Evolutionary conservation across 2,113 vertebrate species (phyloP), one percentile per base, ranked within the genome.

Genomic region (Nothobranchius furzeri): DNA sequence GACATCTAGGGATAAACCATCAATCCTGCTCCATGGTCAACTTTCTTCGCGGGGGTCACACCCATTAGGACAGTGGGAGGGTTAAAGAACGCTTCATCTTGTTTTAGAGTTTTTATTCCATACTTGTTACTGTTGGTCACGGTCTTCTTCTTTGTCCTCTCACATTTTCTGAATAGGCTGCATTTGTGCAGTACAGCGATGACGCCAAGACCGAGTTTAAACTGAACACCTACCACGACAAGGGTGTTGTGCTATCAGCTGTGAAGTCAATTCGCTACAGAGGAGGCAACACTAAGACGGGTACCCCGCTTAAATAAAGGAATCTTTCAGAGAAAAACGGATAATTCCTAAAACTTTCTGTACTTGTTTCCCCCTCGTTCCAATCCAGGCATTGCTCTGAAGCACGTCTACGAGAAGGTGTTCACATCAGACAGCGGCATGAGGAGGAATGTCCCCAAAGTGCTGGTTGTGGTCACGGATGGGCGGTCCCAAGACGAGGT

Each of bases 261-360:
- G 89, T 98, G 80, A 93, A 96, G 86, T 93, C 93, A 53, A 92
- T 99, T 83, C 94, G 90, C 47, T 99, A 98, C 89, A 94, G 94
- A 92, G 98, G 98, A 89, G 98, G 98, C 91, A 99, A 99, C 90
- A 99, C 98, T 60, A 96, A 94, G 84, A 99, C 96, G 88, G 97
- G 98, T 98, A 93, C 5, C 3, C 4, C 5, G 3, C 7, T 11
- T 12, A 6, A 42, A 6, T 54, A 17, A 4, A 20, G 8, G 12
- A 5, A 30, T 12, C 30, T 46, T 2, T 36, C n/a, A 40, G 36
- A 17, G 5, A 0, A 9, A 53, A 11, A 25, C 37, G n/a, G 13
- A 62, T 45, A n/a, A 1, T 14, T 25, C 9, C 20, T 20, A 20
- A 50, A 8, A 42, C 53, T 37, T 58, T 4, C 30, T 46, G 9